Conservation (phyloP, 2,113 vertebrate genomes). For the Stegostoma tigrinum region DNA sequence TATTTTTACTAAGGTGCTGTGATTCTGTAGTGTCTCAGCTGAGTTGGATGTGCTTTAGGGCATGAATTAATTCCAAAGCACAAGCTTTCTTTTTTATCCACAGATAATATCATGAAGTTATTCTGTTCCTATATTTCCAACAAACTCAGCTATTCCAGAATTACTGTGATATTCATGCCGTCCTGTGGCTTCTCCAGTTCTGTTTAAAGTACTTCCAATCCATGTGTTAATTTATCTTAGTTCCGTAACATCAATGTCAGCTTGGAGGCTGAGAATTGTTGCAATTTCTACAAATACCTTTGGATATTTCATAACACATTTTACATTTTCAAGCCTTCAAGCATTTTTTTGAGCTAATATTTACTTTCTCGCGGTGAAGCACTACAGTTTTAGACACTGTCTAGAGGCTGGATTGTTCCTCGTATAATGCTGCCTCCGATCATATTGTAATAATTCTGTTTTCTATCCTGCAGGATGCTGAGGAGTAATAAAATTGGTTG, state of each 20-base stretch:
- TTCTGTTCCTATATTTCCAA: background rate
- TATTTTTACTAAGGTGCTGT: background rate
- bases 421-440: background rate
- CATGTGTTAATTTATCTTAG: background rate
- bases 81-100: background rate
- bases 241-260: background rate
- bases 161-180: background rate
- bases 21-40: background rate
- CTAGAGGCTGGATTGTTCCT: background rate
- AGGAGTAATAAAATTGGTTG: conserved; percentile 93
- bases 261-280: background rate
- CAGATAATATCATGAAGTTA: background rate
- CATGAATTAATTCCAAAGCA: background rate
- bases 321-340: background rate
- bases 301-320: background rate
- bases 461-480: conserved; percentile 72
- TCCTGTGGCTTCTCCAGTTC: background rate
- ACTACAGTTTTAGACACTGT: background rate
- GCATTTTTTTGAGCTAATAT: background rate
- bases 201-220: background rate
- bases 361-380: background rate
- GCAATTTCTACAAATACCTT: background rate
- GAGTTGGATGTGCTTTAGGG: background rate
- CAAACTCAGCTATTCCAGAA: background rate
- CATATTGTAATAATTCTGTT: background rate